Evolutionary conservation across 2,797 vertebrate species (phyloP).

Genomic region (Valencia hispanica): DNA sequence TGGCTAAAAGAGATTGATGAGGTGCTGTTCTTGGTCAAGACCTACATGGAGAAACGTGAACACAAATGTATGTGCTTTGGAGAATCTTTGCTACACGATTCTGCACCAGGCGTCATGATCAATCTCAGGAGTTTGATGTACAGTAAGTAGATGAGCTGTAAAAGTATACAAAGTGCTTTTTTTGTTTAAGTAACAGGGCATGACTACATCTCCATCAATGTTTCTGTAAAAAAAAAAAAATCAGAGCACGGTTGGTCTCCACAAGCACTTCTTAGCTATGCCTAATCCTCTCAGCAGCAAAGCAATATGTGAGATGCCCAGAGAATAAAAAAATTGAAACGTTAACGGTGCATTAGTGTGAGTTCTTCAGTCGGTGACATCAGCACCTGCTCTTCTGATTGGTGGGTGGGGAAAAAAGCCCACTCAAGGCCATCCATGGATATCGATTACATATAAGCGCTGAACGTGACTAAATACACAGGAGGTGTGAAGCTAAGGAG

Average conservation of each 20-base stretch:
- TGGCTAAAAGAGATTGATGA: conserved; percentile 54
- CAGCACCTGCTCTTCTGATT: conserved; percentile 26
- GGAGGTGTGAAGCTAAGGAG: conserved; percentile 13
- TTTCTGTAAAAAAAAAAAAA: conserved; percentile 10
- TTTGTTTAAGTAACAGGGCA: conserved; percentile 36
- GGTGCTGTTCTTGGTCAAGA: conserved; percentile 39
- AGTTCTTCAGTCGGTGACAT: conserved; percentile 29
- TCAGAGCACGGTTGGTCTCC: background rate
- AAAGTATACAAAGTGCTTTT: conserved; percentile 26
- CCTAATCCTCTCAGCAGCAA: conserved; percentile 7
- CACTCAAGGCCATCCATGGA: conserved; percentile 21
- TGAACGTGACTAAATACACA: conserved; percentile 35
- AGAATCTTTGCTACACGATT: conserved; percentile 35
- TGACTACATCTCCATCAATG: conserved; percentile 15
- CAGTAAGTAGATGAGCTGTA: conserved; percentile 25
- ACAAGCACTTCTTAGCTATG: conserved; percentile 14
- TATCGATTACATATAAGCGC: conserved; percentile 43
- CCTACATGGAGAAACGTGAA: conserved; percentile 46
- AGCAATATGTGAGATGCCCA: conserved; percentile 3
- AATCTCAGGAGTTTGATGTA: conserved; percentile 40
- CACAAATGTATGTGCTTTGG: conserved; percentile 54
- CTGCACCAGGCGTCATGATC: conserved; percentile 43
- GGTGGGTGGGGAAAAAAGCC: conserved; percentile 13
- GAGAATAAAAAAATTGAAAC: conserved; percentile 10
- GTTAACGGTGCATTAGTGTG: conserved; percentile 32